These are phyloP conservation scores for Lutjanus argentimaculatus DNA, from an alignment of 2,797 vertebrate species.

Conservation along the genomic window DNA sequence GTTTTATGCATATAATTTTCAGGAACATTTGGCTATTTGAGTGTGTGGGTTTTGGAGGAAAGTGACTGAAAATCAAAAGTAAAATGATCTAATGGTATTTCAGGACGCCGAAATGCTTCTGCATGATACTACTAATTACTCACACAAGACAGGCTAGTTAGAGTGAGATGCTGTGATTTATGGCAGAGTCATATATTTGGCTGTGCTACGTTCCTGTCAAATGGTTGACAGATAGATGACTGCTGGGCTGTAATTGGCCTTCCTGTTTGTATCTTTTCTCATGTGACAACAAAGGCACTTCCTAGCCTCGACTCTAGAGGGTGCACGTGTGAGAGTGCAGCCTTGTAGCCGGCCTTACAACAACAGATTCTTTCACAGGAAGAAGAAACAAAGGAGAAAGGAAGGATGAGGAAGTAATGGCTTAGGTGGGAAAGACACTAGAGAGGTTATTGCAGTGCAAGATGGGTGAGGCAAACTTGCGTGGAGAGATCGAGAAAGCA, in stretches of 20 bases:
- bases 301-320: slow-evolving; percentile 72
- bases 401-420: slow-evolving; percentile 55
- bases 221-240: slow-evolving; percentile 83
- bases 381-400: slow-evolving; percentile 58
- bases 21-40: slow-evolving; percentile 85
- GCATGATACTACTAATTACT: slow-evolving; percentile 84
- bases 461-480: slow-evolving; percentile 1
- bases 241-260: slow-evolving; percentile 82
- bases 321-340: slow-evolving; percentile 58
- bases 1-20: slow-evolving; percentile 85
- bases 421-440: slow-evolving; percentile 30
- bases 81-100: slow-evolving; percentile 84
- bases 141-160: slow-evolving; percentile 82
- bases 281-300: slow-evolving; percentile 77
- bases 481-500: slow-evolving; percentile 44
- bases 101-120: slow-evolving; percentile 77
- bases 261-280: slow-evolving; percentile 83
- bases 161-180: slow-evolving; percentile 83
- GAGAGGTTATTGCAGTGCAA: slow-evolving; percentile 56
- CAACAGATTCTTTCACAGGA: slow-evolving; percentile 51
- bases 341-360: slow-evolving; percentile 30
- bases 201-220: slow-evolving; percentile 82
- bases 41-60: slow-evolving; percentile 80
- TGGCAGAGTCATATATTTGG: slow-evolving; percentile 78
- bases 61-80: slow-evolving; percentile 84